Base-by-base conservation (phyloP, 2,113 vertebrate genomes). In the Coreoperca whiteheadi region DNA sequence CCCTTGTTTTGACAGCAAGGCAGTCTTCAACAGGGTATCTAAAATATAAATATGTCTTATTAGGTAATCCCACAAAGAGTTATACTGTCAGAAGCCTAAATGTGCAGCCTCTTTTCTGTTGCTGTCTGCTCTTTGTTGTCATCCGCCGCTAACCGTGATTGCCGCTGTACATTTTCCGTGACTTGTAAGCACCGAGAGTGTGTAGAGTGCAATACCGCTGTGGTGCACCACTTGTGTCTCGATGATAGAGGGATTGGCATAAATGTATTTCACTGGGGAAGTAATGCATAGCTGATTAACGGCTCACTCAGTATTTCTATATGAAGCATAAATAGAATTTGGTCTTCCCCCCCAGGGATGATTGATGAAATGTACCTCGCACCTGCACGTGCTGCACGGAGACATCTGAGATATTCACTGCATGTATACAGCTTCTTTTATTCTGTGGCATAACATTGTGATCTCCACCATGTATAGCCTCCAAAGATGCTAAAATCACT, bases 301-400 rank as follows among this genome's bases (percentile, higher is more conserved):
- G 0, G 50, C 56, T 85, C 79, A 53, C 59, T 82, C 70, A 50
- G 32, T 73, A 51, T 83, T 67, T 86, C 57, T 23, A n/a, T 65
- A 23, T 57, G 9, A 53, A 59, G 73, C 61, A 34, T 34, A 37
- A 48, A 88, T 83, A 53, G 73, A 46, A 83, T 89, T 79, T 75
- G 60, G 21, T 41, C 56, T 30, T 18, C 34, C 48, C 72, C 57
- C 78, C 20, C 63, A 14, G 78, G 74, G 30, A 60, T 21, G 59
- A 80, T 41, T 76, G 83, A 92, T 88, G 70, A 81, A 34, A 91
- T 88, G 74, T 69, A 79, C 41, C 61, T 79, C 68, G 74, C 84
- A 86, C 81, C 57, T 87, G 71, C 74, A 85, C 53, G 8, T 23
- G 21, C 56, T 64, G 32, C 41, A 14, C 54, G 30, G 32, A 65